phyloP scores from a whole-genome alignment of 1,140 invertebrate genomes.

The Apis cerana region DNA sequence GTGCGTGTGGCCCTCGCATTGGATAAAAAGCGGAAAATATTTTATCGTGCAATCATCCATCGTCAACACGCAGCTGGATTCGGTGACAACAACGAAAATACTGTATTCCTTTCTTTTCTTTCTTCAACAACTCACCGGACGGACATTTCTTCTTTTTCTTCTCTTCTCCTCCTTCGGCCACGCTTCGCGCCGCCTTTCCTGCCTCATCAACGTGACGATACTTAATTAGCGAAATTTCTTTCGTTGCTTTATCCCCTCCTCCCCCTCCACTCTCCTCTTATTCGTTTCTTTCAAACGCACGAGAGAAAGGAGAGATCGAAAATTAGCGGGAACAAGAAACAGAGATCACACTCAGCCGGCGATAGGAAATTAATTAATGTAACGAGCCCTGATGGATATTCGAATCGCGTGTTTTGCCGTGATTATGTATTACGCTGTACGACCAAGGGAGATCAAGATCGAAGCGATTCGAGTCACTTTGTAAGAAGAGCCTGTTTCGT shows the following conservation, averaged over 20 bases:
- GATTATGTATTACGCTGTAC: too few relatives aligned
- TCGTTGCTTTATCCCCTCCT: background rate
- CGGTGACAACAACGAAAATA: constrained; percentile 14
- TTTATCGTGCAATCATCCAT: constrained; percentile 58
- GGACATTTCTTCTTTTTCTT: too few relatives aligned
- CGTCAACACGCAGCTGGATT: constrained; percentile 36
- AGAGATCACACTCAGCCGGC: background rate
- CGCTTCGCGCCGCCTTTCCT: background rate
- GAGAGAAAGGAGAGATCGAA: background rate
- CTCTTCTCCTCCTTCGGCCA: background rate
- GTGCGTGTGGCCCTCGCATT: background rate
- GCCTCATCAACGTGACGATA: constrained; percentile 18
- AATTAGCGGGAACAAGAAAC: background rate
- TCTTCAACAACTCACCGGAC: background rate
- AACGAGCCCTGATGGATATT: background rate
- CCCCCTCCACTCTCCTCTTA: background rate
- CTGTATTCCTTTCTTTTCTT: background rate
- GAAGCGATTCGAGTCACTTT: background rate
- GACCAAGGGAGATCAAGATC: background rate
- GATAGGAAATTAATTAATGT: constrained; percentile 26
- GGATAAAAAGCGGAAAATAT: constrained; percentile 55
- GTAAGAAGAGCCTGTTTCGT: background rate
- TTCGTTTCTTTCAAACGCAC: background rate
- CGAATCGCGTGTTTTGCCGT: too few relatives aligned
- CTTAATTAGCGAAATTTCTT: constrained; percentile 43